Percentiles rank a stretch among this genome's conserved stretches.
phyloP scores from a whole-genome alignment of 2,797 vertebrate genomes.

The Dryobates pubescens region DNA sequence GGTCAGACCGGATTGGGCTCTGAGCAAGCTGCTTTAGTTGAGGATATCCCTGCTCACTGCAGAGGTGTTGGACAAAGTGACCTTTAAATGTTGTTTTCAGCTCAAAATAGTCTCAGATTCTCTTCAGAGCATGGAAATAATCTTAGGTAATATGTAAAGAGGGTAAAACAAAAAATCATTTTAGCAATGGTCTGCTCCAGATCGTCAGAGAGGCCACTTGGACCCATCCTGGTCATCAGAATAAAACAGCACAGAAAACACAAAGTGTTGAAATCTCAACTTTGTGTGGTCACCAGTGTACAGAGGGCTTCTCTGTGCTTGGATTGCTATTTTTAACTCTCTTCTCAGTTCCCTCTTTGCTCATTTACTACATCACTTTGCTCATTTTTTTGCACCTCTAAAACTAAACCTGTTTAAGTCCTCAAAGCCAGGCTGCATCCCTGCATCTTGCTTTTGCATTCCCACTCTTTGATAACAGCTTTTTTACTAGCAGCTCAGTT shows the following conservation, averaged over 20 bases:
- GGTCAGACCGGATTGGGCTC: no score
- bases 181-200: not conserved
- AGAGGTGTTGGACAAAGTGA: no score
- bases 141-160: not conserved
- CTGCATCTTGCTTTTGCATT: not conserved
- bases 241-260: not conserved
- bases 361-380: not conserved
- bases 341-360: not conserved
- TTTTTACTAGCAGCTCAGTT: slow-evolving; percentile 40
- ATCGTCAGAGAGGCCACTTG: not conserved
- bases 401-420: not conserved
- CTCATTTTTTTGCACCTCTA: not conserved
- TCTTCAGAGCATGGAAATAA: not conserved
- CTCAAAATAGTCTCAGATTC: no score
- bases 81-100: no score
- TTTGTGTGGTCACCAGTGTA: not conserved
- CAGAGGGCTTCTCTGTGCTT: not conserved
- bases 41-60: no score
- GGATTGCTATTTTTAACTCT: not conserved
- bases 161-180: accelerated
- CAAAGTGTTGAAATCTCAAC: not conserved
- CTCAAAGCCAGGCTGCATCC: not conserved
- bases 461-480: slow-evolving; percentile 1
- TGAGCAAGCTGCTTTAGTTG: no score
- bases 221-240: not conserved